These are phyloP conservation scores for Ficedula albicollis DNA, from an alignment of 2,797 vertebrate species.

Conservation along the genomic window DNA sequence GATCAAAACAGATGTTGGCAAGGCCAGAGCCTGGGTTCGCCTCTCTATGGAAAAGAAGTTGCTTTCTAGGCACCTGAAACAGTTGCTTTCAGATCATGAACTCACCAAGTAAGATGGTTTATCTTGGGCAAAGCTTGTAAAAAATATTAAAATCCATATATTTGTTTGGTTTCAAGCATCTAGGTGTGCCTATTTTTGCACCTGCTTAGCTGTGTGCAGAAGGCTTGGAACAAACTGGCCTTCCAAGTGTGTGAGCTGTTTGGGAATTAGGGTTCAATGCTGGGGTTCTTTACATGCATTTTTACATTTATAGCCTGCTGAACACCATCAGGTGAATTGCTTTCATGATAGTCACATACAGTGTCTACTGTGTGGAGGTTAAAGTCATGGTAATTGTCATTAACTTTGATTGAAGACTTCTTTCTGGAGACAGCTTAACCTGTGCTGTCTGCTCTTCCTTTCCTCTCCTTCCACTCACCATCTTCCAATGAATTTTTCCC, in stretches of 20 bases:
- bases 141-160: not conserved
- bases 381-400: not conserved
- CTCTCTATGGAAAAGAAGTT: constrained; percentile 99
- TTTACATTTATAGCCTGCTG: not conserved
- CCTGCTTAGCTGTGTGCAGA: not conserved
- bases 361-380: not conserved
- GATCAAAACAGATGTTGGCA: constrained; percentile 98
- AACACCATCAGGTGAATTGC: not conserved
- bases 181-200: not conserved
- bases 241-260: not conserved
- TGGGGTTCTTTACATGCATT: not conserved
- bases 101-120: constrained; percentile 89
- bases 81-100: constrained; percentile 94
- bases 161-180: not conserved
- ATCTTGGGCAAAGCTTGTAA: not conserved
- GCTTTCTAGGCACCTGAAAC: constrained; percentile 95
- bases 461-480: not conserved
- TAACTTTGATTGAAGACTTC: not conserved
- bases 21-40: constrained; percentile 97
- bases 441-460: not conserved
- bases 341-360: not conserved
- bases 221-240: not conserved
- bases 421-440: not conserved
- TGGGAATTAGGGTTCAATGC: not conserved
- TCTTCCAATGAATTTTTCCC: not conserved